Evolutionary conservation across 1,140 invertebrate species (phyloP).

Genomic region (Leguminivora glycinivorella): DNA sequence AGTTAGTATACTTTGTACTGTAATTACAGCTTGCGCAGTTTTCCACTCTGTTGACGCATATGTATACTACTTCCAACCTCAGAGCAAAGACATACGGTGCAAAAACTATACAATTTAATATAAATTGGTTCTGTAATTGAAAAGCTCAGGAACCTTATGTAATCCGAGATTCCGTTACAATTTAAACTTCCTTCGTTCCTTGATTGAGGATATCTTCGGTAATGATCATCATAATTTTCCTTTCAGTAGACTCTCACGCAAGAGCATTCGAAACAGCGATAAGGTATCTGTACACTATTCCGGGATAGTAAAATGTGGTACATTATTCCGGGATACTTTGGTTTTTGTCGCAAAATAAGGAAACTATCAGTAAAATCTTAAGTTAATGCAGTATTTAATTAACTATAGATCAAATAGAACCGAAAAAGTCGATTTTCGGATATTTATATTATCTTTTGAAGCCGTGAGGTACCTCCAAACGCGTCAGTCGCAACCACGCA

Average conservation of each 20-base stretch:
- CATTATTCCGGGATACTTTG: too few species aligned
- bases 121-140: background rate
- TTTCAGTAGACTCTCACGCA: background rate
- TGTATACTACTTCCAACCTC: background rate
- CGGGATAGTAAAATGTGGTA: too few species aligned
- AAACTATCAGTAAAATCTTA: too few species aligned
- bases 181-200: conserved; percentile 1
- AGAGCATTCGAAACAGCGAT: too few species aligned
- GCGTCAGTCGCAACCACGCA: too few species aligned
- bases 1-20: background rate
- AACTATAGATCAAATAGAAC: too few species aligned
- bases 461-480: too few species aligned
- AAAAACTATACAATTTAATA: background rate
- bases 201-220: background rate
- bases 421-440: too few species aligned
- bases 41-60: background rate
- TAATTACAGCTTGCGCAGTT: conserved; percentile 3
- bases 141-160: background rate
- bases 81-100: background rate
- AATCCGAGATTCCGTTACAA: conserved; percentile 4
- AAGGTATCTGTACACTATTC: too few species aligned
- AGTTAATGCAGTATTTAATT: too few species aligned
- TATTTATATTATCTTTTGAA: too few species aligned
- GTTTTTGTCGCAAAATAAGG: too few species aligned
- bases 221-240: background rate